These are phyloP conservation scores for Rhea americana DNA, from an alignment of 2,113 vertebrate species.

Conservation along the genomic window DNA sequence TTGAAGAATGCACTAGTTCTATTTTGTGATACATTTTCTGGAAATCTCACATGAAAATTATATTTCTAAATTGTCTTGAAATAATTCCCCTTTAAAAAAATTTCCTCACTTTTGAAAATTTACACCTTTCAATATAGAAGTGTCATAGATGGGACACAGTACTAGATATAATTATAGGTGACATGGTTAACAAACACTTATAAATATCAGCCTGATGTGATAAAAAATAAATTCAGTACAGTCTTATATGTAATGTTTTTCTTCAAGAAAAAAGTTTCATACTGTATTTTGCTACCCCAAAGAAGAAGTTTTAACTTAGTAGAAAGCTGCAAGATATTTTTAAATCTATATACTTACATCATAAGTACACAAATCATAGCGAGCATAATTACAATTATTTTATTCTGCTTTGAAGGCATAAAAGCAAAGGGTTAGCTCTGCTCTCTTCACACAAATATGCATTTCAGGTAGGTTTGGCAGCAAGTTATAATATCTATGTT, in stretches of 20 bases:
- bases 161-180: not conserved
- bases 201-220: not conserved
- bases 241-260: not conserved
- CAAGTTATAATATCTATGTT: not conserved
- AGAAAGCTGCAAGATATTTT: not conserved
- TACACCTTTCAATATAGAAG: rapidly evolving
- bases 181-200: not conserved
- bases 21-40: not conserved
- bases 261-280: not conserved
- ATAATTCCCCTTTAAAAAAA: not conserved
- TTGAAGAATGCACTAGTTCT: not conserved
- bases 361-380: not conserved
- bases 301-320: no score
- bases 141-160: not conserved
- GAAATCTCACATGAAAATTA: not conserved
- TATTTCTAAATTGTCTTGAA: not conserved
- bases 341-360: not conserved
- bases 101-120: not conserved
- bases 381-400: not conserved
- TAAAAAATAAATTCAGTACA: not conserved
- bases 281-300: not conserved
- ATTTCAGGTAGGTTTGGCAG: not conserved
- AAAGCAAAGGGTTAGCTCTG: not conserved
- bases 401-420: not conserved
- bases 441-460: not conserved